Base-by-base conservation (phyloP, 2,797 vertebrate genomes). In the Gymnoscopelus braueri region DNA sequence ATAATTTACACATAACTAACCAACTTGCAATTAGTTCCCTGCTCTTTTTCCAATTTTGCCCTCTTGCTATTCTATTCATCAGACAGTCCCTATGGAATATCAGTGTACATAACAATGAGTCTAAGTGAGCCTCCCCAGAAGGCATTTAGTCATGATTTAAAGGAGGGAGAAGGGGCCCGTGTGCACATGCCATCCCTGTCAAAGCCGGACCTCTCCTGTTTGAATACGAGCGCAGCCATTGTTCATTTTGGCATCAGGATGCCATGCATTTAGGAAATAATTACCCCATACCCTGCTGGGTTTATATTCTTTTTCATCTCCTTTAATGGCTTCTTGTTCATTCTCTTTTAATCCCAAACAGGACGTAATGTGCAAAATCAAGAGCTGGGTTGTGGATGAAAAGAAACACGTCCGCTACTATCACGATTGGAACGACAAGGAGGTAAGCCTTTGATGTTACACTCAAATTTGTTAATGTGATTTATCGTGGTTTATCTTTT, bases 331-430 rank as follows among this genome's bases (percentile, higher is more conserved):
- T 94, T 92, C 92, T 94, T 91, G 93, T 94, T 95, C 93, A 91
- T 94, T 94, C 91, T 88, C 88, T 92, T 93, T 94, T 93, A 92
- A 94, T 95, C 87, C 89, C 91, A 84, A 85, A 60, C 94, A 99
- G 97, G 98, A 98, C 53, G 92, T 96, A 94, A 98, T 98, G 95
- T 96, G 96, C 94, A 96, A 97, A 97, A 96, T 97, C 93, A 97
- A 97, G 95, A 95, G 93, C 92, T 96, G 96, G 96, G 94, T 98
- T 86, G 88, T 94, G 91, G 96, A 98, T 93, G 95, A 98, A 93
- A 98, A 96, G 95, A 96, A 97, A 91, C 94, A 95, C 84, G 93
- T 97, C 80, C 95, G 95, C 79, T 96, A 95, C 95, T 95, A 94
- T 94, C 96, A 90, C 67, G 95, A 97, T 71, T 95, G 95, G 96